A percentile compares a stretch with the other conserved stretches of the same genome.
phyloP scores from a whole-genome alignment of 2,113 vertebrate species.

The Lates calcarifer region DNA sequence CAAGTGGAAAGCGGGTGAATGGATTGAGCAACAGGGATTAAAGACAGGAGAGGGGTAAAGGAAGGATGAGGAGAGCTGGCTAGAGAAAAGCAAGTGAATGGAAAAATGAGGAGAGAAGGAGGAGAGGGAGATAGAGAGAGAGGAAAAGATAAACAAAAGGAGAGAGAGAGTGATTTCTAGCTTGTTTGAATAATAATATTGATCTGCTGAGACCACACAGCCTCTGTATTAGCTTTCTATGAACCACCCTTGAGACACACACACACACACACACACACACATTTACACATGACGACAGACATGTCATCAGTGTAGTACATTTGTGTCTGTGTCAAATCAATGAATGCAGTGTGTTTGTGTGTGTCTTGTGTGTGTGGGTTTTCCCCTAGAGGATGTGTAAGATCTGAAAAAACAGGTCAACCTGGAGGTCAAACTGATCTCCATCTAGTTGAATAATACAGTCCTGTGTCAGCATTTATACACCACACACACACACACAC shows the following conservation, averaged over 20 bases:
- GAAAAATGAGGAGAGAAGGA: neutral
- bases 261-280: constrained; percentile 24
- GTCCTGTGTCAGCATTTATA: constrained; percentile 49
- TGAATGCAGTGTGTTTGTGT: constrained; percentile 15
- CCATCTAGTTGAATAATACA: constrained; percentile 56
- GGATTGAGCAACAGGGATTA: neutral
- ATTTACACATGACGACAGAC: constrained; percentile 15
- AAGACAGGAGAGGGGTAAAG: neutral
- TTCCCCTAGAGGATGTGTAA: constrained; percentile 8
- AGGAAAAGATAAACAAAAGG: neutral
- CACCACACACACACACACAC: neutral
- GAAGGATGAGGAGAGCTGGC: neutral
- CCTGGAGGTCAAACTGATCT: constrained; percentile 61
- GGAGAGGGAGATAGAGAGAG: neutral
- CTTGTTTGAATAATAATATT: constrained; percentile 51
- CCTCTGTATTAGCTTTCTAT: constrained; percentile 18
- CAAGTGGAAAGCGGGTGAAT: neutral
- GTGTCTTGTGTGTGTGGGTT: neutral
- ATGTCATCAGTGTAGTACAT: constrained; percentile 23
- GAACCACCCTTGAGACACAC: constrained; percentile 19
- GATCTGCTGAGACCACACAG: constrained; percentile 49
- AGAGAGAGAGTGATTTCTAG: neutral
- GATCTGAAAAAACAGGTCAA: constrained; percentile 30
- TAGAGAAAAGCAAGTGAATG: neutral
- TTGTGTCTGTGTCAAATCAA: constrained; percentile 14